phyloP scores from a whole-genome alignment of 2,797 vertebrate genomes.

The Silurus aristotelis region DNA sequence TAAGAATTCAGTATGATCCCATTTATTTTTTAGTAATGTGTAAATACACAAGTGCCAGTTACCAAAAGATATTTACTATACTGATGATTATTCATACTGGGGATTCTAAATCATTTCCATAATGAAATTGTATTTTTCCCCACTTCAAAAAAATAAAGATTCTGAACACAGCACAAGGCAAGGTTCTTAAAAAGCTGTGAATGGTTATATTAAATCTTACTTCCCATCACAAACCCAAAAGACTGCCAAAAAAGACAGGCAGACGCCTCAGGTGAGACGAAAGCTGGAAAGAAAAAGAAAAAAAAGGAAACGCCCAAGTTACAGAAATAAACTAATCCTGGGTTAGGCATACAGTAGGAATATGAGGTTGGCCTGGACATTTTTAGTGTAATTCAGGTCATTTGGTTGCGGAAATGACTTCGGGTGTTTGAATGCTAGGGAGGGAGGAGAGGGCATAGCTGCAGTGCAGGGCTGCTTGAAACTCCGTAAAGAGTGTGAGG shows the following conservation, averaged over 20 bases:
- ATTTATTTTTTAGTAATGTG: neutral
- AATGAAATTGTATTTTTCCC: neutral
- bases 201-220: conserved; percentile 59
- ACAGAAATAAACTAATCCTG: conserved; percentile 70
- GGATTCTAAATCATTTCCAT: conserved; percentile 54
- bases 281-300: conserved; percentile 70
- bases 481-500: conserved; percentile 41
- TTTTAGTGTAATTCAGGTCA: conserved; percentile 79
- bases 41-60: conserved; percentile 4
- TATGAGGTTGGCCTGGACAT: conserved; percentile 71
- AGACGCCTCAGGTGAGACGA: conserved; percentile 63
- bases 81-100: conserved; percentile 47
- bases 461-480: conserved; percentile 56
- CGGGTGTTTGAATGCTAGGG: conserved; percentile 62
- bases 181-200: conserved; percentile 59
- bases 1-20: conserved; percentile 26
- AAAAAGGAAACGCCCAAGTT: conserved; percentile 72
- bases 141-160: conserved; percentile 54
- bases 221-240: conserved; percentile 59
- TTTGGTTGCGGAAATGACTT: conserved; percentile 72
- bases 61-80: neutral
- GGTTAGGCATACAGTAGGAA: conserved; percentile 80
- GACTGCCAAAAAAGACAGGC: conserved; percentile 61
- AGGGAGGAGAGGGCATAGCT: conserved; percentile 53
- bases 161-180: conserved; percentile 69